Conservation (phyloP, 2,888 invertebrate species). For the Gryllus longicercus region DNA sequence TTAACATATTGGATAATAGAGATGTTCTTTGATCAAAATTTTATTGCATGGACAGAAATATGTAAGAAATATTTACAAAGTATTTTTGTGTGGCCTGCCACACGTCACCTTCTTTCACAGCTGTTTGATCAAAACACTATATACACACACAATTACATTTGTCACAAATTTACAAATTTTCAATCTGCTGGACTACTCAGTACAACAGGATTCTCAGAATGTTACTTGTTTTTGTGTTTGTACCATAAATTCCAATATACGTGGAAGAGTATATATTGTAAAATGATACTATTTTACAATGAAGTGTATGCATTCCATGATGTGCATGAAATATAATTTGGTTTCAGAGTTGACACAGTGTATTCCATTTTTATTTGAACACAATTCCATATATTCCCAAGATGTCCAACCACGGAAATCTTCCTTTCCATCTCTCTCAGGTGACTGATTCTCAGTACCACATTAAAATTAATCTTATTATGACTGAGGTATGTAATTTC, state of each 20-base stretch:
- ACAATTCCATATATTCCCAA: too few species aligned
- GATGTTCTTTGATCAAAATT: background rate
- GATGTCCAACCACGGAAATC: too few species aligned
- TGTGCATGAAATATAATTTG: background rate
- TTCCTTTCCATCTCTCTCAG: too few species aligned
- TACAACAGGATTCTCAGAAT: background rate
- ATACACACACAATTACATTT: background rate
- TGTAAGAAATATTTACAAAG: background rate
- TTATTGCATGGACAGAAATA: too few species aligned
- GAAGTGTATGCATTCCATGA: background rate
- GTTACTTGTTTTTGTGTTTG: background rate
- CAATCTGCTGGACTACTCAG: background rate
- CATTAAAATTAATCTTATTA: too few species aligned
- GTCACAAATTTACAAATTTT: constrained; percentile 9
- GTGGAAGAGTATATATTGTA: background rate
- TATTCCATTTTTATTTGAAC: too few species aligned
- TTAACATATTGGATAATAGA: background rate
- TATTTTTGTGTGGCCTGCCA: constrained; percentile 11
- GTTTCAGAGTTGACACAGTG: background rate
- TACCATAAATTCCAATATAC: background rate
- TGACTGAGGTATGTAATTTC: too few species aligned
- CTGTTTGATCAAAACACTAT: background rate
- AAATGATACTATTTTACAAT: background rate
- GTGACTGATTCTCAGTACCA: too few species aligned
- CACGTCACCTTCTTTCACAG: background rate